These are phyloP conservation scores for Amblyopsis hoosieri DNA, from an alignment of 2,797 vertebrate species.

Conservation along the genomic window DNA sequence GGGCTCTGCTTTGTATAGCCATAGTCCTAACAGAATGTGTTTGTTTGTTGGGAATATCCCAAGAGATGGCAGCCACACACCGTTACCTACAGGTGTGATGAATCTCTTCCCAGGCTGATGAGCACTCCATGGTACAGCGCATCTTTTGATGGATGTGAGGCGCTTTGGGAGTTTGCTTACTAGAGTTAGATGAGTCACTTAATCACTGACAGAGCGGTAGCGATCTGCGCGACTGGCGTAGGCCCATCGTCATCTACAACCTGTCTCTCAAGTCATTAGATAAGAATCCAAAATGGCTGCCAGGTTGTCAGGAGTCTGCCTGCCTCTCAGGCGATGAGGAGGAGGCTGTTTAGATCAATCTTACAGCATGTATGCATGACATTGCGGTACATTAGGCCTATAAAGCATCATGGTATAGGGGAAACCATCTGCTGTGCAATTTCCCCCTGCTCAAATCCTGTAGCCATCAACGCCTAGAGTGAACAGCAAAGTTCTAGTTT, in stretches of 20 bases:
- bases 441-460: slow-evolving; percentile 6
- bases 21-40: slow-evolving; percentile 41
- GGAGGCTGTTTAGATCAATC: slow-evolving; percentile 61
- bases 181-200: slow-evolving; percentile 72
- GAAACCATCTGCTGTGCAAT: slow-evolving; percentile 27
- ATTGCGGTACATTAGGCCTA: slow-evolving; percentile 35
- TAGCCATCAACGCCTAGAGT: slow-evolving; percentile 10
- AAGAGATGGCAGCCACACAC: slow-evolving; percentile 40
- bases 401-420: slow-evolving; percentile 31
- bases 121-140: slow-evolving; percentile 49
- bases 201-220: slow-evolving; percentile 71
- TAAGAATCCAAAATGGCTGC: slow-evolving; percentile 70
- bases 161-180: slow-evolving; percentile 69
- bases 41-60: slow-evolving; percentile 59
- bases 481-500: slow-evolving; percentile 3
- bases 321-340: slow-evolving; percentile 67
- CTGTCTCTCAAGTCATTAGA: slow-evolving; percentile 70
- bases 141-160: slow-evolving; percentile 71
- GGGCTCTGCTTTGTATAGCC: slow-evolving; percentile 22
- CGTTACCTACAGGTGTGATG: slow-evolving; percentile 61
- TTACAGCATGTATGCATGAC: slow-evolving; percentile 29
- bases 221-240: slow-evolving; percentile 62
- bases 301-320: slow-evolving; percentile 52
- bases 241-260: slow-evolving; percentile 67
- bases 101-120: slow-evolving; percentile 67